phyloP scores from a whole-genome alignment of 2,797 vertebrate genomes.

The Coreius guichenoti region DNA sequence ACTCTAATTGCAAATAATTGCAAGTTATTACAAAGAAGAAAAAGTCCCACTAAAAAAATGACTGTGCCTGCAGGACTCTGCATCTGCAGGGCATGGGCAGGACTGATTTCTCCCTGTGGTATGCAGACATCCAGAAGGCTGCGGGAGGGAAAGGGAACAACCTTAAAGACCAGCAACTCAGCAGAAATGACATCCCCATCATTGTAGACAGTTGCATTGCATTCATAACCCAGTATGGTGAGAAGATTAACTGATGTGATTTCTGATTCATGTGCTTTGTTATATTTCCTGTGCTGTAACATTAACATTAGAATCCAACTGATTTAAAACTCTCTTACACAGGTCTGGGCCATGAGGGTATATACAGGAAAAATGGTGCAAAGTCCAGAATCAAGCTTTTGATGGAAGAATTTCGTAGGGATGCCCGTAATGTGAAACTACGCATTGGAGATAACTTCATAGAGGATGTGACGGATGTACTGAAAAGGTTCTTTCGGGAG shows the following conservation, averaged over 20 bases:
- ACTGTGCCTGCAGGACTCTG: constrained; percentile 83
- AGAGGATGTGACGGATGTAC: constrained; percentile 94
- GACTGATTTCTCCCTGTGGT: constrained; percentile 88
- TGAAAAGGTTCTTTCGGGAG: constrained; percentile 97
- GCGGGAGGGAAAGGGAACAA: constrained; percentile 89
- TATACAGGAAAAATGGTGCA: constrained; percentile 96
- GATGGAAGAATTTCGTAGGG: constrained; percentile 94
- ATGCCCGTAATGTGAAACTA: constrained; percentile 93
- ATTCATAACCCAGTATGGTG: constrained; percentile 97
- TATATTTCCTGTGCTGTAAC: neutral
- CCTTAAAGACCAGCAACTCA: constrained; percentile 94
- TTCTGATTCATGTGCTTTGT: neutral
- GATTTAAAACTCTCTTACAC: neutral
- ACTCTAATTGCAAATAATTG: neutral
- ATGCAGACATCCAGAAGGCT: constrained; percentile 85
- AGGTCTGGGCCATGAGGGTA: constrained; percentile 93
- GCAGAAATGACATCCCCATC: constrained; percentile 93
- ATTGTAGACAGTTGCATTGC: constrained; percentile 97
- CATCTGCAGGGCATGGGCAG: constrained; percentile 89
- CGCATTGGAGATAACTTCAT: constrained; percentile 95
- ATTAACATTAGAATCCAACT: neutral
- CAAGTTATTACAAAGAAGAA: neutral
- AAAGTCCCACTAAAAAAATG: neutral
- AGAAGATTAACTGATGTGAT: constrained; percentile 59
- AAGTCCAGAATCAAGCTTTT: constrained; percentile 92